Percentiles rank a stretch among this genome's conserved stretches.
phyloP scores from a whole-genome alignment of 2,113 vertebrate genomes.

The Mirza zaza region DNA sequence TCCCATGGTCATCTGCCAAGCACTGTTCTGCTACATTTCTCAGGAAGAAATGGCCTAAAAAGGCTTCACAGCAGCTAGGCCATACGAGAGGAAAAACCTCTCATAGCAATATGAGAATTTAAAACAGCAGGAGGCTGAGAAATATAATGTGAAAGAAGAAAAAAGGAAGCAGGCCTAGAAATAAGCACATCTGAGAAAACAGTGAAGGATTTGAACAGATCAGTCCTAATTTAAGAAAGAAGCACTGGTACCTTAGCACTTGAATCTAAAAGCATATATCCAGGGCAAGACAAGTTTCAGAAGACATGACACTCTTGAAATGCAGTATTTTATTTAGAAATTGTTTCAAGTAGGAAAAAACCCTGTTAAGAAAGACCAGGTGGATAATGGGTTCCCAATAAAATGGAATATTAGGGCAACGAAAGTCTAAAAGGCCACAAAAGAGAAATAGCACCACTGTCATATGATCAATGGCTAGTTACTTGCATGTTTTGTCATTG shows the following conservation, averaged over 20 bases:
- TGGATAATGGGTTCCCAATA: constrained; percentile 84
- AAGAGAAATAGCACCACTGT: constrained; percentile 89
- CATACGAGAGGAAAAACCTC: background rate
- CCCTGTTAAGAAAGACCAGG: constrained; percentile 87
- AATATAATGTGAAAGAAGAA: background rate
- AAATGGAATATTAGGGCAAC: constrained; percentile 86
- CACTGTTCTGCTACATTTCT: background rate
- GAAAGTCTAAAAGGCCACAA: constrained; percentile 88
- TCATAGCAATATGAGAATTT: background rate
- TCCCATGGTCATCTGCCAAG: background rate
- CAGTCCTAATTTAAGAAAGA: constrained; percentile 28
- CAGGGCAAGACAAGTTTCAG: constrained; percentile 84
- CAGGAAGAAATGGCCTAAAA: background rate
- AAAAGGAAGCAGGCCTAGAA: background rate
- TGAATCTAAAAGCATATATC: constrained; percentile 52
- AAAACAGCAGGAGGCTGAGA: background rate
- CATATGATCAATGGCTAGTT: constrained; percentile 85
- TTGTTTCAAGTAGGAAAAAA: constrained; percentile 89
- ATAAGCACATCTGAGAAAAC: constrained; percentile 4
- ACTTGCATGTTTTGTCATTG: background rate
- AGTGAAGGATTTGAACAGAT: constrained; percentile 13
- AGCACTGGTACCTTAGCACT: background rate
- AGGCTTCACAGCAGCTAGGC: background rate
- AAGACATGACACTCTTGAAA: constrained; percentile 87
- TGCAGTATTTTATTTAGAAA: constrained; percentile 93